phyloP scores from a whole-genome alignment of 2,888 invertebrate species.

The Pherbina coryleti region DNA sequence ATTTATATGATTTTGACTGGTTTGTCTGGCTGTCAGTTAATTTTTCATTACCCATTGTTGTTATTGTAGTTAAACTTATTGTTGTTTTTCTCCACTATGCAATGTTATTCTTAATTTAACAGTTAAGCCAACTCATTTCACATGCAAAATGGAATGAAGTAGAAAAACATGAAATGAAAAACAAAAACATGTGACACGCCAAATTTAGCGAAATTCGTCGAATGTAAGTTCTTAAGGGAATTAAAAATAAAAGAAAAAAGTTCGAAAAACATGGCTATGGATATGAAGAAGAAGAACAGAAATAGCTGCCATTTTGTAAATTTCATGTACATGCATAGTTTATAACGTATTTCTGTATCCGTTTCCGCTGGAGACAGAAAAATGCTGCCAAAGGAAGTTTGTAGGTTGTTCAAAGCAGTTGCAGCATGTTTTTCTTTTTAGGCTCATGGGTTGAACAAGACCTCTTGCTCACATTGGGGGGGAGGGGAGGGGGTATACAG shows the following conservation, averaged over 20 bases:
- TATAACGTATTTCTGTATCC: slow-evolving; percentile 4
- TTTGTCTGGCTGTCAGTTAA: slow-evolving; percentile 24
- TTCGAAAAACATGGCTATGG: background rate
- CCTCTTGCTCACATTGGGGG: too few relatives aligned
- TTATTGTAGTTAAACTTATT: background rate
- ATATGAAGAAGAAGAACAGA: background rate
- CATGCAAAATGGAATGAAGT: slow-evolving; percentile 41
- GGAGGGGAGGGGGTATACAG: too few relatives aligned
- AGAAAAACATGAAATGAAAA: too few relatives aligned
- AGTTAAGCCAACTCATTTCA: slow-evolving; percentile 31
- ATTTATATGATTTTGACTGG: background rate
- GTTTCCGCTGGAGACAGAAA: slow-evolving; percentile 13
- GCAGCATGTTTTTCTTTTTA: background rate
- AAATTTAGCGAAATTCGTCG: slow-evolving; percentile 3
- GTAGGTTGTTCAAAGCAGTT: background rate
- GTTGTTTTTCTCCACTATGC: background rate
- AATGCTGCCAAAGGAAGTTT: background rate
- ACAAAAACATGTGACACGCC: slow-evolving; percentile 4
- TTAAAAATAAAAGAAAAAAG: background rate
- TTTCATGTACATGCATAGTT: slow-evolving; percentile 5
- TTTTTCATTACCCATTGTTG: slow-evolving; percentile 9
- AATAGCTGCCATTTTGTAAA: slow-evolving; percentile 18
- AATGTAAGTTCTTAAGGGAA: background rate
- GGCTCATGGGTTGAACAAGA: background rate
- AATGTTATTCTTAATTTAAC: slow-evolving; percentile 4